Base-by-base conservation (phyloP, 2,113 vertebrate species). In the Sarotherodon lohbergeri region DNA sequence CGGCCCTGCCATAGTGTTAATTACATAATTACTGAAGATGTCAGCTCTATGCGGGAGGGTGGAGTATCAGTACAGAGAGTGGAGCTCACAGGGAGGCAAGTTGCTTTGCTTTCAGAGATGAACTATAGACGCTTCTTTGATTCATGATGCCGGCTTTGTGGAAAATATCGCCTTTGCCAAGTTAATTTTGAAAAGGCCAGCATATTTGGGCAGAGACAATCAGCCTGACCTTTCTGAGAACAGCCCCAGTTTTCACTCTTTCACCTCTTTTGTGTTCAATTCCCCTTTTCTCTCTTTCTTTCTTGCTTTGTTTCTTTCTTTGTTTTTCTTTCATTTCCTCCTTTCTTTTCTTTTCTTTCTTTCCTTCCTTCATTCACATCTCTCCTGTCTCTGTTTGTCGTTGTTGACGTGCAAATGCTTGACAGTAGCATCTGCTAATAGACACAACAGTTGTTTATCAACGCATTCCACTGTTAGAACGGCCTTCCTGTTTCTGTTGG, bases 171-270 rank as follows among this genome's bases (percentile, higher is more conserved):
- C 93, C 95, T 96, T 95, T 95, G 95, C 96, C 94, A 93, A 96
- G 96, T 95, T 96, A 94, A 96, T 96, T 96, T 95, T 96, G 95
- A 96, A 96, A 97, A 97, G 96, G 96, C 95, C 96, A 97, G 96
- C 96, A 96, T 96, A 96, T 96, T 96, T 96, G 96, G 95, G 93
- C 92, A 95, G 93, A 96, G 96, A 96, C 95, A 96, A 97, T 96
- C 95, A 96, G 95, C 86, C 93, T 97, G 96, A 97, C 96, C 96
- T 97, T 97, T 96, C 92, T 92, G 92, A 91, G 92, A 94, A 92
- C 94, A 94, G 93, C 88, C 93, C 90, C 88, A 39, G 84, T 90
- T 91, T 93, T 95, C 91, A 91, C 89, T 93, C 91, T 88, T 89
- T 95, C 92, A 92, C 91, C 90, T 91, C 79, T 80, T 90, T 91